phyloP scores from a whole-genome alignment of 2,888 invertebrate species.

The Elmis aenea region DNA sequence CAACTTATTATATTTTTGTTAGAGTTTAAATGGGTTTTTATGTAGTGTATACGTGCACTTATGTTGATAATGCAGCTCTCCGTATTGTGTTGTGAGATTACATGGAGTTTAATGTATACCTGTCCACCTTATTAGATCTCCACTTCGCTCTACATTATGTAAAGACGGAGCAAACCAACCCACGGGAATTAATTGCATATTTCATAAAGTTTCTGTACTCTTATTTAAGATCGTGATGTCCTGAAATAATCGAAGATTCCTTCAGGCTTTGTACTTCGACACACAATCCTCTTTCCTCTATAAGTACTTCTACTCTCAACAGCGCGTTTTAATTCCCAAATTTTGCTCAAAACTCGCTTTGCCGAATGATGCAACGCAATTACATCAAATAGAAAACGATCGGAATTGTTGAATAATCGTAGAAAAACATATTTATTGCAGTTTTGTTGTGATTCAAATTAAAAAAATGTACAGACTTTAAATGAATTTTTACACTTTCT shows the following conservation, averaged over 20 bases:
- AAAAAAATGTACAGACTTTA: too few species aligned
- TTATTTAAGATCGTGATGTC: conserved; percentile 17
- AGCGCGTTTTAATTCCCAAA: too few species aligned
- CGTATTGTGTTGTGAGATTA: conserved; percentile 28
- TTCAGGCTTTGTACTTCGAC: too few species aligned
- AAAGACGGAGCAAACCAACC: conserved; percentile 20
- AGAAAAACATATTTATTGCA: too few species aligned
- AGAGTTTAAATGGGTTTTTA: conserved; percentile 26
- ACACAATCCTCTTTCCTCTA: too few species aligned
- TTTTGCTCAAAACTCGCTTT: too few species aligned
- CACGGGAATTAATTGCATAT: conserved; percentile 19
- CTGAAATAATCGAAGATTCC: conserved; percentile 5
- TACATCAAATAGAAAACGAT: neutral
- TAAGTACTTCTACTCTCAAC: too few species aligned
- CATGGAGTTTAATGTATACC: conserved; percentile 26
- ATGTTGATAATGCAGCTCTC: conserved; percentile 18
- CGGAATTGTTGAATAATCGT: neutral
- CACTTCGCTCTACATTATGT: conserved; percentile 15
- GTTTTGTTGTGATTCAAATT: too few species aligned
- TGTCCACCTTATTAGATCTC: conserved; percentile 25
- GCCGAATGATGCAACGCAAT: neutral
- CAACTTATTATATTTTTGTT: conserved; percentile 30
- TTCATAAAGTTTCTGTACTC: conserved; percentile 12
- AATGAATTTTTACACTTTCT: too few species aligned
- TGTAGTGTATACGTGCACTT: conserved; percentile 20